Conservation (phyloP, 2,888 invertebrate species). For the Amblyteles armatorius region DNA sequence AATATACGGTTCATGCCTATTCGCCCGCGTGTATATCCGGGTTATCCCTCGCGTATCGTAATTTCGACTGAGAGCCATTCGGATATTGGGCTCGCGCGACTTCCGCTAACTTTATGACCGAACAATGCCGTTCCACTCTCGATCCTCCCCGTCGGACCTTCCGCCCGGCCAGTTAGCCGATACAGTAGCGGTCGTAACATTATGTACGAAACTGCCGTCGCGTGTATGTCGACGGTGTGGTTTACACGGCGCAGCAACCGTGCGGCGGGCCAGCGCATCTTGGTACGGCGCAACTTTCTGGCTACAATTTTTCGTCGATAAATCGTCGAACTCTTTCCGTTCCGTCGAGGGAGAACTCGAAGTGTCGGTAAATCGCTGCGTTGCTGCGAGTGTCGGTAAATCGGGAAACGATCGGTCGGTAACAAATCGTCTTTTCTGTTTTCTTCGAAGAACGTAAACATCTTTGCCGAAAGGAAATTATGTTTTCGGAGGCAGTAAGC, state of each 20-base stretch:
- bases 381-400: no score
- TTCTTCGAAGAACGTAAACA: no score
- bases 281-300: not conserved
- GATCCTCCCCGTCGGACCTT: conserved; percentile 39
- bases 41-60: conserved; percentile 65
- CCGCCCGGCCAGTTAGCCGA: conserved; percentile 5
- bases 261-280: not conserved
- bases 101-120: conserved; percentile 72
- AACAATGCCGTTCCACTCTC: conserved; percentile 71
- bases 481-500: no score
- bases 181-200: not conserved
- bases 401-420: no score
- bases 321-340: not conserved
- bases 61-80: conserved; percentile 70
- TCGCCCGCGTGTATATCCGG: not conserved
- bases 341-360: not conserved
- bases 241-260: not conserved
- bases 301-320: not conserved
- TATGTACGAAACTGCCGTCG: not conserved
- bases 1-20: not conserved
- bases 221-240: not conserved
- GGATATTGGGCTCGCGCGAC: conserved; percentile 70
- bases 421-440: no score
- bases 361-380: not conserved
- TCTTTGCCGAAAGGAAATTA: no score